Percentiles rank a stretch among this genome's conserved stretches.
Conservation (phyloP, 1,140 invertebrate genomes). For the Caenorhabditis tropicalis region DNA sequence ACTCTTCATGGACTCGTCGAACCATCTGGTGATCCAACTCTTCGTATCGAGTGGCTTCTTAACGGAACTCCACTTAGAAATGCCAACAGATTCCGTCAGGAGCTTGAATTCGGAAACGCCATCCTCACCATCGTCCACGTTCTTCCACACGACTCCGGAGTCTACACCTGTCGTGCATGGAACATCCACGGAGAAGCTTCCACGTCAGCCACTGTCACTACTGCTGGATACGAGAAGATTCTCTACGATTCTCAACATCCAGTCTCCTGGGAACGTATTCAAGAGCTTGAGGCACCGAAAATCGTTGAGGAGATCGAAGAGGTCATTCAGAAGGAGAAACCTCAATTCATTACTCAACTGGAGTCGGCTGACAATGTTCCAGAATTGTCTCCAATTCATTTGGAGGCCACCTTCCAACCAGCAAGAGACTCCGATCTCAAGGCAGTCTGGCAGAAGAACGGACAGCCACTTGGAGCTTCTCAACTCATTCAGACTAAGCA, state of each 20-base stretch:
- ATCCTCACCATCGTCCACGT: conserved; percentile 87
- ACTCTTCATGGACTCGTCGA: conserved; percentile 79
- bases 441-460: conserved; percentile 78
- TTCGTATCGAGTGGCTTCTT: conserved; percentile 93
- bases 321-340: conserved; percentile 69
- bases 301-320: conserved; percentile 64
- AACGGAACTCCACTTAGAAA: conserved; percentile 87
- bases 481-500: conserved; percentile 65
- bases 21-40: conserved; percentile 91
- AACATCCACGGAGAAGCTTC: conserved; percentile 89
- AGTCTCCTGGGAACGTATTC: conserved; percentile 67
- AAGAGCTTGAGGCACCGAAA: conserved; percentile 67
- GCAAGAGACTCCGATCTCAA: conserved; percentile 91
- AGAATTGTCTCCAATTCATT: conserved; percentile 88
- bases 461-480: conserved; percentile 61
- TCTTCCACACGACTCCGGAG: conserved; percentile 86
- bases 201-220: conserved; percentile 87
- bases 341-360: conserved; percentile 68
- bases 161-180: conserved; percentile 90
- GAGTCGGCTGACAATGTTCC: conserved; percentile 64
- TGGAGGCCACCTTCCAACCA: conserved; percentile 92
- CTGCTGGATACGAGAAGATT: conserved; percentile 72
- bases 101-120: conserved; percentile 87
- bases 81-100: conserved; percentile 61
- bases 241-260: conserved; percentile 65